phyloP scores from a whole-genome alignment of 2,113 vertebrate genomes.

The Plestiodon gilberti region DNA sequence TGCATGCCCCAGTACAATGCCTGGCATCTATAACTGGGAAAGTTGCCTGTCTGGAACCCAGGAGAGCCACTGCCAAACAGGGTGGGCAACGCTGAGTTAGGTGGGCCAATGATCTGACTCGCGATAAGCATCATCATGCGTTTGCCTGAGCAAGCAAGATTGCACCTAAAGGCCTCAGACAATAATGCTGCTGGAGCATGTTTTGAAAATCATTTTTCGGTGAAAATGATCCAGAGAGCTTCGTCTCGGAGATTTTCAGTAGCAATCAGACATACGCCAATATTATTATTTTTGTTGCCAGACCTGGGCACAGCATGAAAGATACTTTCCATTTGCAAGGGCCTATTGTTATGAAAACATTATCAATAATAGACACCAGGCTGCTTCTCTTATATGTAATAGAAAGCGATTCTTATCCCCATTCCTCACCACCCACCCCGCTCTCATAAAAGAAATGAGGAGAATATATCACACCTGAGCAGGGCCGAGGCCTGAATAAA shows the following conservation, averaged over 20 bases:
- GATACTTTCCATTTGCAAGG: neutral
- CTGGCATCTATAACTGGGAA: too few species aligned
- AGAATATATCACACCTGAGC: neutral
- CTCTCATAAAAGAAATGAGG: neutral
- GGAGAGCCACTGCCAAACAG: too few species aligned
- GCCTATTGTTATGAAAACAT: neutral
- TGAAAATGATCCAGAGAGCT: neutral
- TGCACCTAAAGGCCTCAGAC: neutral
- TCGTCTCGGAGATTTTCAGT: neutral
- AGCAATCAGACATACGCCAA: neutral
- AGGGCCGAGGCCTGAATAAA: neutral
- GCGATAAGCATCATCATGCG: too few species aligned
- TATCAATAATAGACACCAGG: neutral
- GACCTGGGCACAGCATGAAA: neutral
- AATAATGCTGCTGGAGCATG: neutral
- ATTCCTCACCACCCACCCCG: neutral
- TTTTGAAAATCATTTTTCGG: neutral
- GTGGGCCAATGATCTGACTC: too few species aligned
- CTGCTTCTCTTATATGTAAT: neutral
- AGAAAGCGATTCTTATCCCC: neutral
- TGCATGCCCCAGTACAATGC: too few species aligned
- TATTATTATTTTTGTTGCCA: neutral
- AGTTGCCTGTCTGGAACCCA: too few species aligned
- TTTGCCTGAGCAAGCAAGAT: neutral
- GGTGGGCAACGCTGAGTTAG: too few species aligned